These are phyloP conservation scores for Drosophila ogumai DNA, from an alignment of 1,140 invertebrate species.

Conservation along the genomic window DNA sequence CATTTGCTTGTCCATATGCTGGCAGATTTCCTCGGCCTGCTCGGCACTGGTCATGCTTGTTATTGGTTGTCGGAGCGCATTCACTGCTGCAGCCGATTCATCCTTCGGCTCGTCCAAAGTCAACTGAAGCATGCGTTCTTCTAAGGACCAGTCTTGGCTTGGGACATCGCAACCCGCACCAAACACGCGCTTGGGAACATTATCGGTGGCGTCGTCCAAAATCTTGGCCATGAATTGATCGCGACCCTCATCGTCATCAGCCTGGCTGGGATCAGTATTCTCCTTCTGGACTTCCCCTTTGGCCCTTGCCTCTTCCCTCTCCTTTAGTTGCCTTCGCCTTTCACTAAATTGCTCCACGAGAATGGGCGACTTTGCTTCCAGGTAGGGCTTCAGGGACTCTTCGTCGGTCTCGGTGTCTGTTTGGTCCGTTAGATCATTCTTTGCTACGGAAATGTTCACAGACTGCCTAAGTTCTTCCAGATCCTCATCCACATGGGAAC, in stretches of 20 bases:
- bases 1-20: constrained; percentile 31
- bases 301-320: not conserved
- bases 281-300: not conserved
- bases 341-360: constrained; percentile 15
- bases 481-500: constrained; percentile 55
- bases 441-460: not conserved
- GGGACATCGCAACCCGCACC: constrained; percentile 52
- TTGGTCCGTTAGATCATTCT: not conserved
- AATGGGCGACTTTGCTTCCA: constrained; percentile 13
- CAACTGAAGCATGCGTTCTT: constrained; percentile 56
- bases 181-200: constrained; percentile 66
- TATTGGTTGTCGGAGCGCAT: constrained; percentile 4
- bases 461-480: constrained; percentile 38
- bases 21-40: constrained; percentile 45
- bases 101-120: constrained; percentile 1
- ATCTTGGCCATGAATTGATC: constrained; percentile 59
- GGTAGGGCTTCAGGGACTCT: not conserved
- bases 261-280: not conserved
- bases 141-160: constrained; percentile 40
- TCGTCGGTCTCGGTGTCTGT: constrained; percentile 39
- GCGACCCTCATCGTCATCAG: not conserved
- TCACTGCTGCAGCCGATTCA: not conserved
- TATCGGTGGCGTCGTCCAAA: constrained; percentile 49
- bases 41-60: constrained; percentile 21
- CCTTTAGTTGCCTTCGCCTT: constrained; percentile 7